phyloP scores from a whole-genome alignment of 2,113 vertebrate genomes.

The Mionectes macconnelli region DNA sequence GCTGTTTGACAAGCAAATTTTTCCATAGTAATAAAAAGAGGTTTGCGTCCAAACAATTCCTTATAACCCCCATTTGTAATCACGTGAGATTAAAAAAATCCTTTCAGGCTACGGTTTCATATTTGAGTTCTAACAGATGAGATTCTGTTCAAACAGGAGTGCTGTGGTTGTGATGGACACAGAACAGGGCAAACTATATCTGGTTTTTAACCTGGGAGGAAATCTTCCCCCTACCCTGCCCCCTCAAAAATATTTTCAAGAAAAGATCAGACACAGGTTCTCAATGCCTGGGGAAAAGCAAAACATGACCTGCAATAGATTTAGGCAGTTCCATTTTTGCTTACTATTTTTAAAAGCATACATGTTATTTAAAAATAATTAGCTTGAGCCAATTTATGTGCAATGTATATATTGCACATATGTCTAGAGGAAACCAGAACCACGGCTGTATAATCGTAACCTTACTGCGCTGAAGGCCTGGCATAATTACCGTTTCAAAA shows the following conservation, averaged over 20 bases:
- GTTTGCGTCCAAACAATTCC: background rate
- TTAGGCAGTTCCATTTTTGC: constrained; percentile 50
- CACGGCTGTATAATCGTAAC: constrained; percentile 42
- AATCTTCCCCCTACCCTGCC: background rate
- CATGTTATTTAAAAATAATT: constrained; percentile 62
- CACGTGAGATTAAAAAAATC: background rate
- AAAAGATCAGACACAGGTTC: constrained; percentile 37
- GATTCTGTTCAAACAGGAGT: background rate
- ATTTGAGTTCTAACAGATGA: constrained; percentile 4
- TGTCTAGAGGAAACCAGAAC: constrained; percentile 51
- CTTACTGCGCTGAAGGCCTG: constrained; percentile 27
- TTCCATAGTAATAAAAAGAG: background rate
- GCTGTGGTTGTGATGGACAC: constrained; percentile 1
- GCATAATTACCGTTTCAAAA: background rate
- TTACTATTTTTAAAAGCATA: constrained; percentile 57
- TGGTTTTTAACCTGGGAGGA: constrained; percentile 39
- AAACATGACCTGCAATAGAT: constrained; percentile 24
- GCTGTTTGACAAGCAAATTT: background rate
- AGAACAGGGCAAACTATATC: constrained; percentile 38
- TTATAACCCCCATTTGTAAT: background rate
- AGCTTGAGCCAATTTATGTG: constrained; percentile 48
- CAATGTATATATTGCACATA: constrained; percentile 47
- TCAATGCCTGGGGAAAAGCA: constrained; percentile 52
- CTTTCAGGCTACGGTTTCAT: background rate
- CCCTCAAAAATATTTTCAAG: constrained; percentile 34